These are phyloP conservation scores for Macrosoma leucophasiata DNA, from an alignment of 2,888 invertebrate genomes.

Conservation along the genomic window DNA sequence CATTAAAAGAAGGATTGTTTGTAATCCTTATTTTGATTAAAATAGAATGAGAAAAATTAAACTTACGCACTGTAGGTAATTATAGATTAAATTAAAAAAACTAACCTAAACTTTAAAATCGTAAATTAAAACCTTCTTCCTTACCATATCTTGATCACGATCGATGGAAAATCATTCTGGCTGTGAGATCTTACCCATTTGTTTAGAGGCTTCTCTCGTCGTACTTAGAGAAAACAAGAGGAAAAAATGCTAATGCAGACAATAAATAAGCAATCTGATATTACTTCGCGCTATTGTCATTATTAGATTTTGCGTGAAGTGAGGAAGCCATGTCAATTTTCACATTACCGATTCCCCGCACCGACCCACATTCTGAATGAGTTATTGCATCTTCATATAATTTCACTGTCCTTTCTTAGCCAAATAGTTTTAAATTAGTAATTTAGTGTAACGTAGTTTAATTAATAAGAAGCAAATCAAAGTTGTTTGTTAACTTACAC, in stretches of 20 bases:
- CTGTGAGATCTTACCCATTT: slow-evolving; percentile 67
- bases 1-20: slow-evolving; percentile 58
- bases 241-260: slow-evolving; percentile 44
- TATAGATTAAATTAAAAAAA: slow-evolving; percentile 61
- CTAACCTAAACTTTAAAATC: slow-evolving; percentile 47
- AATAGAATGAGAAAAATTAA: slow-evolving; percentile 63
- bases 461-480: slow-evolving; percentile 51
- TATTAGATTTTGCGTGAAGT: slow-evolving; percentile 12
- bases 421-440: slow-evolving; percentile 54
- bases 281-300: slow-evolving; percentile 22
- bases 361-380: slow-evolving; percentile 29
- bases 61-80: slow-evolving; percentile 72
- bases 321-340: slow-evolving; percentile 46
- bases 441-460: slow-evolving; percentile 60
- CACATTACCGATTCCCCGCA: slow-evolving; percentile 3
- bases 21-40: slow-evolving; percentile 58
- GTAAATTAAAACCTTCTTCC: slow-evolving; percentile 54
- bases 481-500: slow-evolving; percentile 72
- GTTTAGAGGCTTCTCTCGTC: slow-evolving; percentile 51
- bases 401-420: slow-evolving; percentile 48
- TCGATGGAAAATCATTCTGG: slow-evolving; percentile 71
- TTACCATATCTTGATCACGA: slow-evolving; percentile 68
- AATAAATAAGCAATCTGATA: slow-evolving; percentile 38
- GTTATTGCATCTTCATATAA: slow-evolving; percentile 35
- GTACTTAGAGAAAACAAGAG: slow-evolving; percentile 30